These are phyloP conservation scores for Heterodera schachtii DNA, from an alignment of 1,140 invertebrate species.

Conservation along the genomic window DNA sequence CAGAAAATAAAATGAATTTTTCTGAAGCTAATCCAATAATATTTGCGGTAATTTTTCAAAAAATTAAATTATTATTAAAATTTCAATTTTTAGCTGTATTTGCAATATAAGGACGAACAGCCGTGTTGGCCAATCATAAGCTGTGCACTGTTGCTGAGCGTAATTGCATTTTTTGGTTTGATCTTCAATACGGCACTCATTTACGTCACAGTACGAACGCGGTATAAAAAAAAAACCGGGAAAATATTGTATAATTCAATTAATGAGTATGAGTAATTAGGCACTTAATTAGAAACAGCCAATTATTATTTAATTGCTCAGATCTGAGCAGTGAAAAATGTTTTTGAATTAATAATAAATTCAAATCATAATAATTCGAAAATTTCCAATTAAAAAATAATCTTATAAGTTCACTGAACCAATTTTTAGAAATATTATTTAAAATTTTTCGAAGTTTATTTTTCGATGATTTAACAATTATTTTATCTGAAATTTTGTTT, in stretches of 20 bases:
- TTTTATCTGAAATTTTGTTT: too few relatives aligned
- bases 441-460: too few relatives aligned
- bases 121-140: conserved; percentile 3
- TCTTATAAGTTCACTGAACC: too few relatives aligned
- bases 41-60: too few relatives aligned
- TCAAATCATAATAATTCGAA: neutral
- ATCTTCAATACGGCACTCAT: conserved; percentile 8
- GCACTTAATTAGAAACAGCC: neutral
- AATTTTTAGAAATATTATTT: too few relatives aligned
- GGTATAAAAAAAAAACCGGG: conserved; percentile 8
- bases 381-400: too few relatives aligned
- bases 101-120: neutral
- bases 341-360: neutral
- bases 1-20: too few relatives aligned
- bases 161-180: conserved; percentile 3
- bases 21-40: too few relatives aligned
- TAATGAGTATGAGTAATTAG: neutral
- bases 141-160: neutral
- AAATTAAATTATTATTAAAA: neutral
- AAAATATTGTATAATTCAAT: neutral
- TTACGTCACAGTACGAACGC: conserved; percentile 18
- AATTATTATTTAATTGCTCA: too few relatives aligned
- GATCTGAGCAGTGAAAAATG: neutral
- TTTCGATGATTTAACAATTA: too few relatives aligned
- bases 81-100: conserved; percentile 2